Conservation (phyloP, 2,888 invertebrate species). For the Chrysodeixis includens region DNA sequence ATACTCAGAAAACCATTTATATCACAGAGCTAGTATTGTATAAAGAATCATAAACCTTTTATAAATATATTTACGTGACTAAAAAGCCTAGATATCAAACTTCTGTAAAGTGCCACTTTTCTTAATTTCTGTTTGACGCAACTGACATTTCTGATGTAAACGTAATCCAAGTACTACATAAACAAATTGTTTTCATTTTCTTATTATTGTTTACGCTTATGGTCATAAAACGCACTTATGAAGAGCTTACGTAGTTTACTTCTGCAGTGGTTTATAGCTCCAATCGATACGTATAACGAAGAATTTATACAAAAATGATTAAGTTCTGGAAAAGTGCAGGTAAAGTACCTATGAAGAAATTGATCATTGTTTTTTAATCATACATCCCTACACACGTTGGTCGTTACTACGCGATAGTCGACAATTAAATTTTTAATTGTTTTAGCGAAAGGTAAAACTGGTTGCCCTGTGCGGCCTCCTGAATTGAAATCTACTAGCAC, state of each 20-base stretch:
- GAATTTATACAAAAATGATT: slow-evolving; percentile 88
- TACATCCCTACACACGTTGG: slow-evolving; percentile 10
- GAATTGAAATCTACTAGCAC: slow-evolving; percentile 66
- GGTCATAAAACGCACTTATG: slow-evolving; percentile 67
- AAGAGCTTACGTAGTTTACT: slow-evolving; percentile 65
- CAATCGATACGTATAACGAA: slow-evolving; percentile 56
- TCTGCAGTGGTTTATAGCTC: slow-evolving; percentile 53
- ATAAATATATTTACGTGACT: background rate
- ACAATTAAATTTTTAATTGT: slow-evolving; percentile 53
- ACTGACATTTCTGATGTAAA: slow-evolving; percentile 58
- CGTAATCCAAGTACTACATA: slow-evolving; percentile 58
- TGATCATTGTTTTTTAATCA: slow-evolving; percentile 18
- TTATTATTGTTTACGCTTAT: slow-evolving; percentile 75
- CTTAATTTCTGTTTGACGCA: slow-evolving; percentile 11
- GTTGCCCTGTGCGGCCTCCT: slow-evolving; percentile 86
- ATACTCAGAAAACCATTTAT: too few species aligned
- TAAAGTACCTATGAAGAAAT: slow-evolving; percentile 66
- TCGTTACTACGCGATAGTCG: slow-evolving; percentile 6
- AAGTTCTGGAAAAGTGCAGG: slow-evolving; percentile 94
- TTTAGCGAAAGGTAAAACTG: slow-evolving; percentile 86
- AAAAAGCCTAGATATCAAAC: background rate
- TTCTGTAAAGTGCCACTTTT: background rate
- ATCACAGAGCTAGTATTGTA: too few species aligned
- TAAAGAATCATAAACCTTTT: too few species aligned
- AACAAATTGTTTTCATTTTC: slow-evolving; percentile 73